These are phyloP conservation scores for Pyrocoelia pectoralis DNA, from an alignment of 2,888 invertebrate species.

Conservation along the genomic window DNA sequence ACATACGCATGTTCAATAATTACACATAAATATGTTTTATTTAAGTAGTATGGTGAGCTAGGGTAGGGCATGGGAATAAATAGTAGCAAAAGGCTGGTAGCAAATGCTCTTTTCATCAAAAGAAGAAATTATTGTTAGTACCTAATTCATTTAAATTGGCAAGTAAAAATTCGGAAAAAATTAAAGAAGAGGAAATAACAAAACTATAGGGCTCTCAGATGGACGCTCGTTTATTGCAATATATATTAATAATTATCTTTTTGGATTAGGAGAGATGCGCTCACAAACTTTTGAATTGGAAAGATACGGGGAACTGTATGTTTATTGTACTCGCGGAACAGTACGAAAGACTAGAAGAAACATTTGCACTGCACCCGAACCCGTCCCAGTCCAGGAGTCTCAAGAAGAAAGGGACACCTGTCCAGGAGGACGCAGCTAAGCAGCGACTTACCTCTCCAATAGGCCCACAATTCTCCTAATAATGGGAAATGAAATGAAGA, in stretches of 20 bases:
- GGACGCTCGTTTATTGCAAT: slow-evolving; percentile 72
- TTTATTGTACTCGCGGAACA: slow-evolving; percentile 73
- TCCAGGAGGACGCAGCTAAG: too few species aligned
- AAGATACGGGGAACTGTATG: slow-evolving; percentile 73
- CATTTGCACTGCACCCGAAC: too few species aligned
- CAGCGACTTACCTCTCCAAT: too few species aligned
- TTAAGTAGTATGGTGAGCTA: too few species aligned
- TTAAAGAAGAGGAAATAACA: slow-evolving; percentile 72
- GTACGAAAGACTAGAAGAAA: slow-evolving; percentile 69
- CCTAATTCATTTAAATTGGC: slow-evolving; percentile 69
- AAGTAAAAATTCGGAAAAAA: slow-evolving; percentile 70
- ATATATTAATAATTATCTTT: slow-evolving; percentile 73
- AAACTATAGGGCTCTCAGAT: slow-evolving; percentile 76
- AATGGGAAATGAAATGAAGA: too few species aligned
- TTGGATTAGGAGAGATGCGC: slow-evolving; percentile 65
- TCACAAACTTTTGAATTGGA: slow-evolving; percentile 66
- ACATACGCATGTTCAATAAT: too few species aligned
- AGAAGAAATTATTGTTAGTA: slow-evolving; percentile 70
- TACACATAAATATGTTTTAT: too few species aligned
- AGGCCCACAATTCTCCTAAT: too few species aligned
- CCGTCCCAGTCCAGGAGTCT: too few species aligned
- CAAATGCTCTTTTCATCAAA: slow-evolving; percentile 70
- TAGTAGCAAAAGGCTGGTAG: slow-evolving; percentile 71
- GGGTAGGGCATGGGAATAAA: slow-evolving; percentile 60
- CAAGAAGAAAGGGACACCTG: too few species aligned